Evolutionary conservation across 23 tunicate genomes (phyloP), one percentile per base, ranked within the genome.

Genomic region (Oikopleura albicans): DNA sequence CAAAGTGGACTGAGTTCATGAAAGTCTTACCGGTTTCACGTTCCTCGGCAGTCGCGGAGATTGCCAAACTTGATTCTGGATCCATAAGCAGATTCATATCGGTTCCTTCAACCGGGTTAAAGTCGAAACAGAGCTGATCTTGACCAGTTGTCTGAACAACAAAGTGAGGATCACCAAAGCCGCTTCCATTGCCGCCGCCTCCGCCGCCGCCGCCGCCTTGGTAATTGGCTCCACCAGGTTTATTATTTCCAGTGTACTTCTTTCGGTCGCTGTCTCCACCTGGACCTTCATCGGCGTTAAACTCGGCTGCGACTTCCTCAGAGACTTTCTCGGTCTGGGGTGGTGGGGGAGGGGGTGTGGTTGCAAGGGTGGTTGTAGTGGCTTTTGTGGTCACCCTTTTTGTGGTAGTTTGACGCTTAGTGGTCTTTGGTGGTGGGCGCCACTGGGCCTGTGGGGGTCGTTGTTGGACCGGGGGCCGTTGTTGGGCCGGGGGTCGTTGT

Each of bases 61-160:
- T 31, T 2, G 79, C 33, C 4, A 71, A 37, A 71, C 37, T 37
- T 2, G 4, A 22, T 29, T 71, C 79, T 16, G 79, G 79, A 37
- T 71, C 79, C 4, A 71, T 29, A 29, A 71, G 79, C 4, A 71
- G 79, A 37, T 71, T 71, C 79, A 71, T 71, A 29, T 16, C 79
- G 4, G 79, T 16, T 34, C 79, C 79, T 71, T 71, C 79, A 37
- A 37, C 31, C 2, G 79, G 79, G 79, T 71, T 71, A 29, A 71
- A 71, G 37, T 71, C 79, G 37, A 71, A 71, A 37, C 79, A 71
- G 31, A 71, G 79, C 2, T 34, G 79, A 2, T 71, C 79, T 29
- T 71, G 79, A 4, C 34, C 79, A 2, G 33, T 4, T 27, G 79
- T 12, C 37, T 71, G 36, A 31, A 71, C 79, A 2, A 71, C 35